Conservation (phyloP, 2,888 invertebrate genomes). For the Cartodere bifasciata region DNA sequence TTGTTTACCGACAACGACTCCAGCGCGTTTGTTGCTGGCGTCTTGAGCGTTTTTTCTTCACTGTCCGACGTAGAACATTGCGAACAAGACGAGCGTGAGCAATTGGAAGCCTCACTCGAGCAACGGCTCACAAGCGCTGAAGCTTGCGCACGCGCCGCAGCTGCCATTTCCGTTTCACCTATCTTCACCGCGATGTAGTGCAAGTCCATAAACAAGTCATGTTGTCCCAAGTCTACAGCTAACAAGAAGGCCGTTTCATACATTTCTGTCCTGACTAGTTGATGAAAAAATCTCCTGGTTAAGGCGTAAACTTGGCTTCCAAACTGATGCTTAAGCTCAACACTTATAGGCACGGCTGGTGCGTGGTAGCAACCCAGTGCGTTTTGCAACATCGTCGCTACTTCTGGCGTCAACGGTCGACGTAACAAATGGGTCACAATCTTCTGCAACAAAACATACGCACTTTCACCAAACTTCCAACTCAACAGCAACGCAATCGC, state of each 20-base stretch:
- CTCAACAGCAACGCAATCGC: slow-evolving; percentile 51
- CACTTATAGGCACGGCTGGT: slow-evolving; percentile 52
- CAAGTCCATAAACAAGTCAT: slow-evolving; percentile 78
- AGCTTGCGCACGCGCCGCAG: slow-evolving; percentile 59
- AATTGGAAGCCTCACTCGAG: slow-evolving; percentile 47
- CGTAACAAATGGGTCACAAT: slow-evolving; percentile 55
- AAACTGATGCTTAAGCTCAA: slow-evolving; percentile 57
- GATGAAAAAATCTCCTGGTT: slow-evolving; percentile 78
- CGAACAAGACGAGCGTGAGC: slow-evolving; percentile 59
- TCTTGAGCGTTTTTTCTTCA: slow-evolving; percentile 23
- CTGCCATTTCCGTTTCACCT: slow-evolving; percentile 48
- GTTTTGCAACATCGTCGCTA: slow-evolving; percentile 56
- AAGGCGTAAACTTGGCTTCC: slow-evolving; percentile 64
- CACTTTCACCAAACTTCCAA: slow-evolving; percentile 63
- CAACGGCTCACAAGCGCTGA: slow-evolving; percentile 32
- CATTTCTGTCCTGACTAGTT: slow-evolving; percentile 60
- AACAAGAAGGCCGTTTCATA: slow-evolving; percentile 73
- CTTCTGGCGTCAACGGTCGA: slow-evolving; percentile 42
- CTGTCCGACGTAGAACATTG: slow-evolving; percentile 42
- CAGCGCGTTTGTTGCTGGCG: neutral
- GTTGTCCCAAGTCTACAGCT: slow-evolving; percentile 74
- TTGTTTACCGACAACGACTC: slow-evolving; percentile 22
- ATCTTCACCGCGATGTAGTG: slow-evolving; percentile 57
- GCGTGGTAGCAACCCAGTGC: slow-evolving; percentile 72
- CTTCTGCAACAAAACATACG: slow-evolving; percentile 61